phyloP scores from a whole-genome alignment of 2,113 vertebrate genomes.

The Phylloscopus whistleri region DNA sequence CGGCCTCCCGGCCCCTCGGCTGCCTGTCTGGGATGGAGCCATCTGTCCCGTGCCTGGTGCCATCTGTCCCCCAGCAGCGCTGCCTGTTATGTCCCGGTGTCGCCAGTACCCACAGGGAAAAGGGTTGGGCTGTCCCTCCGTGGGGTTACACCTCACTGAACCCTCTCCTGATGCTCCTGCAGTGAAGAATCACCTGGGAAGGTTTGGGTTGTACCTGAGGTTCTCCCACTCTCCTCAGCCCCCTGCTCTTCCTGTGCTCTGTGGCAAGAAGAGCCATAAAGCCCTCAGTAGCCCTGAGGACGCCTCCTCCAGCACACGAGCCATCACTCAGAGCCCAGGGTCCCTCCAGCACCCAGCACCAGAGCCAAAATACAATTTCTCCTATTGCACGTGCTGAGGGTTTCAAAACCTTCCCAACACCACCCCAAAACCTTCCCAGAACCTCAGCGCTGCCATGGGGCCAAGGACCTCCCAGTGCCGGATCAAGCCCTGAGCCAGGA shows the following conservation, averaged over 20 bases:
- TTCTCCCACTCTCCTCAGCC: accelerated
- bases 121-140: background rate
- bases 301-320: accelerated
- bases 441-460: background rate
- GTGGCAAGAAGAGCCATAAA: background rate
- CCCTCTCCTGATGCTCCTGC: background rate
- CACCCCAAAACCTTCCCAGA: background rate
- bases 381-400: accelerated
- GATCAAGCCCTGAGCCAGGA: background rate
- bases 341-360: accelerated
- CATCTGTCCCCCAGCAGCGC: background rate
- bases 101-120: background rate
- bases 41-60: background rate
- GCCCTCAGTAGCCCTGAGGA: accelerated
- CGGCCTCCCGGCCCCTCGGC: background rate
- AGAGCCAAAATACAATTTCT: accelerated
- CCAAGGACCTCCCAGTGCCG: accelerated
- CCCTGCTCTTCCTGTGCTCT: accelerated
- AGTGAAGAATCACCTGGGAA: background rate
- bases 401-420: background rate
- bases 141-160: background rate
- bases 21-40: background rate
- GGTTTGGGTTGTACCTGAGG: background rate
- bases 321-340: background rate
- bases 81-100: background rate